Evolutionary conservation across 2,888 invertebrate genomes (phyloP).

Genomic region (Buathra laborator): DNA sequence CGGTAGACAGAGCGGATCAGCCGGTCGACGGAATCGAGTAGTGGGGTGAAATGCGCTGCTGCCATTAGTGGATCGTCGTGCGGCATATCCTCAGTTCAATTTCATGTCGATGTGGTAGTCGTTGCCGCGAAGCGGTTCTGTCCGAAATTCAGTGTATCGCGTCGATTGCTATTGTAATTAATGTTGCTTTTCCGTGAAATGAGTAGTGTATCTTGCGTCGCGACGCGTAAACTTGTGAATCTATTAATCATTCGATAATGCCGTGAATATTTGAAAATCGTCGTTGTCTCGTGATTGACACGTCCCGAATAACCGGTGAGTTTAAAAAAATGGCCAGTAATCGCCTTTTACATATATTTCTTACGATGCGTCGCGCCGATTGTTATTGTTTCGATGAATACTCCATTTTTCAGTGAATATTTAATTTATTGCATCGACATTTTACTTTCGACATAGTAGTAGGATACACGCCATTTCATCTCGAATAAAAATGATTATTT

Average conservation of each 20-base stretch:
- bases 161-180: neutral
- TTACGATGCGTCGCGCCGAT: too few relatives aligned
- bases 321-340: neutral
- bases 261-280: neutral
- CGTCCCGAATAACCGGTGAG: neutral
- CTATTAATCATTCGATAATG: neutral
- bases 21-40: neutral
- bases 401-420: too few relatives aligned
- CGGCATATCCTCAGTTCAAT: neutral
- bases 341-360: neutral
- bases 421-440: too few relatives aligned
- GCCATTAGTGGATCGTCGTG: neutral
- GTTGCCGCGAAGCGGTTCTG: neutral
- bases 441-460: too few relatives aligned
- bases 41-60: neutral
- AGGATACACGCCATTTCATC: neutral
- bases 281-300: neutral
- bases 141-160: neutral
- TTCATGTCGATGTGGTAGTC: neutral
- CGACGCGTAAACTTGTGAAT: neutral
- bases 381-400: too few relatives aligned
- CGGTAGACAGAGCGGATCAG: neutral
- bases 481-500: constrained; percentile 4
- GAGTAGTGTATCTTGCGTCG: neutral
- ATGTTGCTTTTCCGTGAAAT: too few relatives aligned